phyloP scores from a whole-genome alignment of 2,797 vertebrate genomes.

The Siniperca obscura region DNA sequence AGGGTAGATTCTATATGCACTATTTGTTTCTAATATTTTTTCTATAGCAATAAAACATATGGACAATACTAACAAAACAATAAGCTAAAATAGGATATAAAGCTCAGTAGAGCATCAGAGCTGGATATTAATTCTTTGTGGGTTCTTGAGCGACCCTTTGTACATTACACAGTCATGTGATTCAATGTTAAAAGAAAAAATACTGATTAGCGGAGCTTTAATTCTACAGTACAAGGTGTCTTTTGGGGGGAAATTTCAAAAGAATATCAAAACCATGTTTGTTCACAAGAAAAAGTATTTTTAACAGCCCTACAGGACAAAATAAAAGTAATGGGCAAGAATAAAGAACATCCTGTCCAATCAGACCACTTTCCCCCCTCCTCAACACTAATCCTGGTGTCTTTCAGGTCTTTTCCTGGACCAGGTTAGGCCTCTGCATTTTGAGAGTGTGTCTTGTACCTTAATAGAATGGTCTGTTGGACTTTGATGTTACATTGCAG shows the following conservation, averaged over 20 bases:
- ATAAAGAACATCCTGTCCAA: constrained; percentile 15
- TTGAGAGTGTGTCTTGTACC: constrained; percentile 10
- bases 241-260: constrained; percentile 1
- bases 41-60: background rate
- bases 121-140: background rate
- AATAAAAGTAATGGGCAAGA: constrained; percentile 17
- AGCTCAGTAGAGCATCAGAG: background rate
- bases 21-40: background rate
- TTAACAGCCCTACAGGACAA: background rate
- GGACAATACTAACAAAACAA: background rate
- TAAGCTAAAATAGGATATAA: background rate
- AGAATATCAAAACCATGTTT: background rate
- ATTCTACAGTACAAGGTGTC: background rate
- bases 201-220: background rate
- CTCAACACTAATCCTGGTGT: constrained; percentile 9
- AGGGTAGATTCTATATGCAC: no score
- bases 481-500: constrained; percentile 68
- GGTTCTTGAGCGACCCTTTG: background rate
- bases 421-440: constrained; percentile 20
- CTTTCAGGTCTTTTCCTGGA: constrained; percentile 35
- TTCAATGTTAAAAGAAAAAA: background rate
- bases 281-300: background rate
- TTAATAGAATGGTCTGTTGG: constrained; percentile 57
- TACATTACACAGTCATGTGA: background rate
- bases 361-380: background rate